A percentile compares a stretch with the other conserved stretches of the same genome.
phyloP scores from a whole-genome alignment of 2,113 vertebrate genomes.

The Apeltes quadracus region DNA sequence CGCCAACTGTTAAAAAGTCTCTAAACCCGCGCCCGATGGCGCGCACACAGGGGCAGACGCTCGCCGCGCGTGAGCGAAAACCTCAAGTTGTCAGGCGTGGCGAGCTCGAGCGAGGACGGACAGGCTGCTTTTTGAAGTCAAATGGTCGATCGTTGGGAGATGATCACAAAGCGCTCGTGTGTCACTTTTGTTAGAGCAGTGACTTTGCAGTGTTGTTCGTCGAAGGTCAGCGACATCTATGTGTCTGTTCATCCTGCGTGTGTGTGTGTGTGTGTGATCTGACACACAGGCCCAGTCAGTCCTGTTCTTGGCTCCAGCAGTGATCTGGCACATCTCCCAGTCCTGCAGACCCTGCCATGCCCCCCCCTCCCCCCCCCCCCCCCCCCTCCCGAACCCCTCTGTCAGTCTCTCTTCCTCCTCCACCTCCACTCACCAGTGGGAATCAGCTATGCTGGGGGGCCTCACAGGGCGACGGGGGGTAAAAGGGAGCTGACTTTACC shows the following conservation, averaged over 20 bases:
- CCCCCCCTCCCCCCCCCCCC: neutral
- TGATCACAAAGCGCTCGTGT: neutral
- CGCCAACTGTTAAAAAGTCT: slow-evolving; percentile 41
- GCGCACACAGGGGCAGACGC: slow-evolving; percentile 22
- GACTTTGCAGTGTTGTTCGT: slow-evolving; percentile 52
- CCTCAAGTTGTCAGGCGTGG: neutral
- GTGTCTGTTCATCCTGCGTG: slow-evolving; percentile 49
- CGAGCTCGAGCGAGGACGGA: slow-evolving; percentile 12
- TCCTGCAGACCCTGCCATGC: slow-evolving; percentile 63
- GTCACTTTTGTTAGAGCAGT: slow-evolving; percentile 24
- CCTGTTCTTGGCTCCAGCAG: slow-evolving; percentile 71
- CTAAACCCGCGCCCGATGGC: slow-evolving; percentile 35
- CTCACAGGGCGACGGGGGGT: slow-evolving; percentile 38
- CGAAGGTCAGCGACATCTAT: slow-evolving; percentile 60
- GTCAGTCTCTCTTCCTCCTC: slow-evolving; percentile 26
- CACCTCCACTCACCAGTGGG: slow-evolving; percentile 56
- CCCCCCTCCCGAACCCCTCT: neutral
- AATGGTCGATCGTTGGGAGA: neutral
- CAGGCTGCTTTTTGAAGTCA: neutral
- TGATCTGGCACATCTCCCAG: slow-evolving; percentile 70
- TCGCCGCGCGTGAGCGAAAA: slow-evolving; percentile 17
- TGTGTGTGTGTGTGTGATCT: slow-evolving; percentile 31
- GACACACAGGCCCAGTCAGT: slow-evolving; percentile 71
- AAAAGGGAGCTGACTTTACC: slow-evolving; percentile 31
- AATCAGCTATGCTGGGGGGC: slow-evolving; percentile 46